Evolutionary conservation across 2,113 vertebrate genomes (phyloP).

Genomic region (Ochotona princeps): DNA sequence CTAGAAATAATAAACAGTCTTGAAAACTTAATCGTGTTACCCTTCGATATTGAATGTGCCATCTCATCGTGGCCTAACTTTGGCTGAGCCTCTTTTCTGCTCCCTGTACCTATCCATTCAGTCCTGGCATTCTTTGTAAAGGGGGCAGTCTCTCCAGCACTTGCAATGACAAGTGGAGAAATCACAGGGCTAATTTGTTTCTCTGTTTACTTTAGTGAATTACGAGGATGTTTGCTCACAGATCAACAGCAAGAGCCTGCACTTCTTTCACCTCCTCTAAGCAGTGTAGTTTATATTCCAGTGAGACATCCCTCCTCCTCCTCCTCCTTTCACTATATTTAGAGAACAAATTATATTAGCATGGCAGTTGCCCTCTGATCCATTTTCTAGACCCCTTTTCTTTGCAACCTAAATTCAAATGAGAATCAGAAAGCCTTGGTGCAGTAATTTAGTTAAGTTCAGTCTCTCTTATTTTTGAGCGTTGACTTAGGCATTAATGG

Average conservation of each 20-base stretch:
- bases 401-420: neutral
- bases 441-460: neutral
- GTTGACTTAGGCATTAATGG: neutral
- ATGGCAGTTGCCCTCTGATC: neutral
- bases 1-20: neutral
- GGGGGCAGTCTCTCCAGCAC: neutral
- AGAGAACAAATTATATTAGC: neutral
- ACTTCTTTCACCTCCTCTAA: neutral
- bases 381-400: neutral
- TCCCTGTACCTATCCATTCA: fast-evolving
- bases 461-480: neutral
- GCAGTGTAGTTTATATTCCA: neutral
- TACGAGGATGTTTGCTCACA: neutral
- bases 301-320: neutral
- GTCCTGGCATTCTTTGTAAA: neutral
- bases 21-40: neutral
- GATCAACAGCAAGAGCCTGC: neutral
- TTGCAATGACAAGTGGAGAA: neutral
- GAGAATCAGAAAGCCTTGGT: neutral
- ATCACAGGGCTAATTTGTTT: neutral
- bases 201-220: neutral
- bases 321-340: neutral
- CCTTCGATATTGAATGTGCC: neutral
- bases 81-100: neutral
- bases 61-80: neutral